Evolutionary conservation across 2,797 vertebrate genomes (phyloP), one percentile per base, ranked within the genome.

Genomic region (Steatocranus sp.): DNA sequence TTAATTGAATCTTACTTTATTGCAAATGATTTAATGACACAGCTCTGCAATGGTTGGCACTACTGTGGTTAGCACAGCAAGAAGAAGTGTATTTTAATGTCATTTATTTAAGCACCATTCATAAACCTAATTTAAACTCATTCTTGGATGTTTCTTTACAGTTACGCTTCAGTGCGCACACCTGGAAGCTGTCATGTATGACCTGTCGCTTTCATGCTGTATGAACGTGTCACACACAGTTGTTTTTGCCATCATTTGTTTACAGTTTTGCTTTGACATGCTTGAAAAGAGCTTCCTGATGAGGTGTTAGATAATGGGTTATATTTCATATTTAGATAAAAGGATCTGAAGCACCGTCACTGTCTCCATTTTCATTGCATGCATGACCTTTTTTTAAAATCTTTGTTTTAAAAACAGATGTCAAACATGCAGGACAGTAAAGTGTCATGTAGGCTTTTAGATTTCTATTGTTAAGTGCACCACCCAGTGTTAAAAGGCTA

Each of bases 251-350:
- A 76, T 84, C 41, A 80, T 89, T 90, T 86, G 85, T 6, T 11
- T 84, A 6, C 7, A 27, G 78, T 88, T 83, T 79, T 80, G 30
- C 75, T 88, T 87, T 89, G 84, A 36, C 41, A 83, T 78, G 41
- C 8, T 34, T 78, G 11, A 18, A 50, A 49, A 50, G 30, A 58
- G 9, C 15, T 49, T 25, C 2, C 2, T 58, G 41, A 25, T 43
- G 73, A 51, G 53, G 25, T 30, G 41, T 73, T 48, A 43, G 43
- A 38, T 53, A 41, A 27, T 41, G n/a, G 9, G 25, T 11, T 30
- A 48, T 70, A 27, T 1, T 73, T 73, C 43, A 73, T 73, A n/a
- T 48, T 46, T 18, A 30, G 66, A 61, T 36, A 61, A 36, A 61
- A 61, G 11, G 30, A 20, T 63, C 48, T 56, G 34, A 75, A 63